Base-by-base conservation (phyloP, 2,113 vertebrate species). In the Gallinago jamesoni region DNA sequence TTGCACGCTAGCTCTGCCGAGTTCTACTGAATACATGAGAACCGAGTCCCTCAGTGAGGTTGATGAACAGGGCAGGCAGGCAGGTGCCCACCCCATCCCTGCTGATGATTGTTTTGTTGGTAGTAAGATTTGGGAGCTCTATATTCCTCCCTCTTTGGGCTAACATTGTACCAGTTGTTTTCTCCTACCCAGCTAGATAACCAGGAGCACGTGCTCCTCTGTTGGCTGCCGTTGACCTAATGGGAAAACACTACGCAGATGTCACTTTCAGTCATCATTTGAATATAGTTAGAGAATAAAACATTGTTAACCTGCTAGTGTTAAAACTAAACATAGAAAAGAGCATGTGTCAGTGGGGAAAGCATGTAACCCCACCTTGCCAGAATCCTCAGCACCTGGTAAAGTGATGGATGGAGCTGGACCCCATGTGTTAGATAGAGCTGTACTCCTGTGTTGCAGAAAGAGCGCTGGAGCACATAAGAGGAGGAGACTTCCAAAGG, bases 151-250 rank as follows among this genome's bases (percentile, higher is more conserved):
- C 77, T 87, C 72, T 52, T 27, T 57, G 60, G 64, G 41, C 55
- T 89, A 90, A 94, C 94, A 80, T 39, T 78, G 41, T 82, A 70
- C 73, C 52, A 57, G 31, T 81, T 86, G 47, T 93, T 94, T 96
- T 77, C 43, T 93, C 57, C 82, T 91, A 28, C 63, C 81, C 68
- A 94, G 74, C 82, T 96, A 92, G 97, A 92, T 70, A 90, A 35
- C 24, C 28, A 59, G 52, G 31, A 77, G 64, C 20, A 67, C 93
- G 62, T 27, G 22, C 30, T 87, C 43, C 53, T 45, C 48, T 53
- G 4, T 30, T 77, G 55, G 41, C 68, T 95, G 37, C 18, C 19
- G 28, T 87, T 95, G 80, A 96, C 62, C 66, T 97, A 84, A 63
- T 64, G 72, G 75, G 64, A 82, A 89, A 97, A 68, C 53, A 60